phyloP scores from a whole-genome alignment of 1,140 invertebrate genomes.

The Prorops nasuta region DNA sequence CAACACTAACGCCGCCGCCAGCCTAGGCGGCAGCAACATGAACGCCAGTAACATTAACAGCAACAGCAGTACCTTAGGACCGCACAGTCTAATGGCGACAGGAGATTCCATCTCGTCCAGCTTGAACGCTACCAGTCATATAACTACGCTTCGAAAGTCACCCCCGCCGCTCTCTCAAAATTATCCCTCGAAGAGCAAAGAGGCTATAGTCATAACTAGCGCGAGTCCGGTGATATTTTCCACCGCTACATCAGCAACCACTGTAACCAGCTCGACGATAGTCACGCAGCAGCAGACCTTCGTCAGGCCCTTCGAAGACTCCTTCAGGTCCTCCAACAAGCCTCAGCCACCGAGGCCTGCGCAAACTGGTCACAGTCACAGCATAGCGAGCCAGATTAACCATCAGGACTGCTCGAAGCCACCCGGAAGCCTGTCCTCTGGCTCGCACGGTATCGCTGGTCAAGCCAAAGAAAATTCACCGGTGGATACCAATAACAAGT shows the following conservation, averaged over 20 bases:
- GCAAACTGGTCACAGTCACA: constrained; percentile 36
- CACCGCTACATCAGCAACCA: constrained; percentile 14
- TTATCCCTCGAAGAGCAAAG: constrained; percentile 27
- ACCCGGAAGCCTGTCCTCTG: no score
- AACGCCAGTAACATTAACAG: constrained; percentile 1
- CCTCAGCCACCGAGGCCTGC: constrained; percentile 32
- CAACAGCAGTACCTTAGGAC: constrained; percentile 31
- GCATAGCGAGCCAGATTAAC: constrained; percentile 33
- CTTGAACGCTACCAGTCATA: constrained; percentile 24
- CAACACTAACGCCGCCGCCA: neutral
- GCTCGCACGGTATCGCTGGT: constrained; percentile 13
- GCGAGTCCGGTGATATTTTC: constrained; percentile 2
- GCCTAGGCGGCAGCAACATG: neutral
- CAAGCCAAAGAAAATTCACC: constrained; percentile 21
- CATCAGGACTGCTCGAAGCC: constrained; percentile 27
- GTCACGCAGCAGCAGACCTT: constrained; percentile 43
- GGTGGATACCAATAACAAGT: constrained; percentile 18
- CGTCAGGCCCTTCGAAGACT: constrained; percentile 56
- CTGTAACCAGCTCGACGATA: constrained; percentile 10
- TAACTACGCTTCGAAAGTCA: constrained; percentile 26
- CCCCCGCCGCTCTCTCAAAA: constrained; percentile 20
- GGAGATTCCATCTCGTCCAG: constrained; percentile 18
- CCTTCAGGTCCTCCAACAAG: constrained; percentile 41
- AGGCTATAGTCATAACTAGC: constrained; percentile 7
- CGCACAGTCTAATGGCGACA: constrained; percentile 26